Base-by-base conservation (phyloP, 1,140 invertebrate species). In the Habropoda laboriosa region DNA sequence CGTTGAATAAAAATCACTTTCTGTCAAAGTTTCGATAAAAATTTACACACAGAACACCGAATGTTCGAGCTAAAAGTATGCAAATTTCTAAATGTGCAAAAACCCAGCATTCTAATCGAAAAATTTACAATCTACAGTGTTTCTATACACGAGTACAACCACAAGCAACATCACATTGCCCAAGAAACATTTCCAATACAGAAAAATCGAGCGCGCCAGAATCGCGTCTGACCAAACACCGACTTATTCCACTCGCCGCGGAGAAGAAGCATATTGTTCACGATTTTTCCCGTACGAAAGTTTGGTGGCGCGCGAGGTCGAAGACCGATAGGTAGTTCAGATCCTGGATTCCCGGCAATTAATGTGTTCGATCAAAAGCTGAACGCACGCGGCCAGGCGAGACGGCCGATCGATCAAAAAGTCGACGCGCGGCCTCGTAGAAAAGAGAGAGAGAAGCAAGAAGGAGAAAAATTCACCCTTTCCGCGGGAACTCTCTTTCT, bases 301-400 rank as follows among this genome's bases (percentile, higher is more conserved):
- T 70, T 70, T 32, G 21, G 13, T 35, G 10, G 27, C 24, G 1
- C 24, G 1, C 13, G 35, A 10, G 30, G 57, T 51, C 58, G 47
- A 74, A 63, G 40, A 18, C 4, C 42, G 53, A 45, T 35, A 21
- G 27, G 12, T 53, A 53, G 47, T 30, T 32, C 45, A 12, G 27
- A 10, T 2, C 1, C 13, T 7, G 10, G 21, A 42, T 76, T 45
- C 38, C 38, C 32, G 21, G 35, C 58, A 73, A 79, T 79, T 73
- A 73, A 61, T 16, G 51, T 49, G 60, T 45, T 79, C 71, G 71
- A 74, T 79, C 60, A 74, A 71, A 71, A 55, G 10, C 16, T 38
- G 18, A 32, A 68, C 42, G 18, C 2, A 35, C 3, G 2, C 18
- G 5, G 7, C 3, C 24, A 40, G 32, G 5, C 13, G 66, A 53